Evolutionary conservation across 2,888 invertebrate species (phyloP), one percentile per base, ranked within the genome.

Genomic region (Oscheius sp.): DNA sequence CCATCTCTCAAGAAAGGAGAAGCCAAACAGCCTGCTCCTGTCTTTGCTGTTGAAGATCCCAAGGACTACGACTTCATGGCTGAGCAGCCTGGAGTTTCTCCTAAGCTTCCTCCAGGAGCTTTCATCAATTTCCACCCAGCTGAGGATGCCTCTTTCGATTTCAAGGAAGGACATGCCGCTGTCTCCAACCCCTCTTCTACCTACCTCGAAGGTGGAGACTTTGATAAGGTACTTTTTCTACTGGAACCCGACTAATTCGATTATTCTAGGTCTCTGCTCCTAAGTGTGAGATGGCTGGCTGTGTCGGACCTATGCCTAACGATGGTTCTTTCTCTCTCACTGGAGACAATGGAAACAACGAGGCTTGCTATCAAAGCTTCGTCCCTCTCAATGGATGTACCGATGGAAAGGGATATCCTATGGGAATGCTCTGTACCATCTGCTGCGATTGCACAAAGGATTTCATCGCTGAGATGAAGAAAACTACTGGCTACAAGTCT

Each of bases 381-480:
- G 81, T 83, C 10, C 78, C 83, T 27, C 66, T 83, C 65, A 83
- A 83, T 64, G 76, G 78, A 29, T 83, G 83, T 70, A 69, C 74
- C 34, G 79, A 80, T 65, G 73, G 72, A 69, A 73, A 75, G 68
- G 81, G 81, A 61, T 83, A 83, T 69, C 83, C 82, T 23, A 77
- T 82, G 71, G 84, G 84, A 39, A 84, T 84, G 84, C 68, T 82
- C 25, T 84, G 84, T 76, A 78, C 78, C 20, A 78, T 84, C 45
- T 84, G 84, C 72, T 84, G 84, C 64, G 84, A 84, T 61, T 83
- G 83, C 69, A 67, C 76, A 33, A 72, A 72, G 45, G 70, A 77
- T 25, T 81, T 84, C 65, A 67, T 72, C 23, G 20, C 48, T 6
- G 83, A 84, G 67, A 80, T 84, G 80, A 73, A 74, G 67, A 79